Base-by-base conservation (phyloP, 92 coral and sea anemone genomes). In the Phymanthus crucifer region DNA sequence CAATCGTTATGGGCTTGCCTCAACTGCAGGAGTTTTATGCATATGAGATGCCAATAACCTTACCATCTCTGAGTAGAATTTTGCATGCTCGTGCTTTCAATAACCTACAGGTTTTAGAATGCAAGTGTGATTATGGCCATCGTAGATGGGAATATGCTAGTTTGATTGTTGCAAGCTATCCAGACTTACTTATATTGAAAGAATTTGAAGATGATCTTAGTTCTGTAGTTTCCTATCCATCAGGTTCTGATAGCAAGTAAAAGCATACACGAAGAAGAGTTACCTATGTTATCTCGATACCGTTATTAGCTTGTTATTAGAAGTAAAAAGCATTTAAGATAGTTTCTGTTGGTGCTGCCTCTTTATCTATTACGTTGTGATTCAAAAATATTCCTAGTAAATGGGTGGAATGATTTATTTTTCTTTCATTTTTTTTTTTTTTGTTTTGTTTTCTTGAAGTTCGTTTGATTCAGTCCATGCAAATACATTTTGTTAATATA, bases 51-150 rank as follows among this genome's bases (percentile, higher is more conserved):
- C 33, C 75, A 23, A 71, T 71, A 71, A 33, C 75, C 35, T 78
- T 72, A 80, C 78, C 3, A 27, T 72, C 76, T 40, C 18, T 72
- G 10, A 37, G 26, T 0, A 72, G 56, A 40, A 29, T 72, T 26
- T 45, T 73, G 5, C 14, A 73, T 11, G 78, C 38, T 34, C 58
- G 78, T 40, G 78, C 78, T 4, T 73, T 73, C 27, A n/a, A 73
- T 34, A 73, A 73, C n/a, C 66, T 73, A n/a, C 78, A 73, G 40
- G 78, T 73, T 4, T 26, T 73, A 23, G 78, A 36, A 40, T 36
- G 37, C 14, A 34, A 46, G 46, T 73, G 78, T 73, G 78, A 43
- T 14, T 23, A 10, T 12, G 78, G 78, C 64, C 78, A 73, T 29
- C 32, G 64, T 26, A 4, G 65, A 23, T 73, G 78, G 78, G 78